Percentiles rank a stretch among this genome's conserved stretches.
phyloP scores from a whole-genome alignment of 2,888 invertebrate genomes.

The Megastigmus dorsalis region DNA sequence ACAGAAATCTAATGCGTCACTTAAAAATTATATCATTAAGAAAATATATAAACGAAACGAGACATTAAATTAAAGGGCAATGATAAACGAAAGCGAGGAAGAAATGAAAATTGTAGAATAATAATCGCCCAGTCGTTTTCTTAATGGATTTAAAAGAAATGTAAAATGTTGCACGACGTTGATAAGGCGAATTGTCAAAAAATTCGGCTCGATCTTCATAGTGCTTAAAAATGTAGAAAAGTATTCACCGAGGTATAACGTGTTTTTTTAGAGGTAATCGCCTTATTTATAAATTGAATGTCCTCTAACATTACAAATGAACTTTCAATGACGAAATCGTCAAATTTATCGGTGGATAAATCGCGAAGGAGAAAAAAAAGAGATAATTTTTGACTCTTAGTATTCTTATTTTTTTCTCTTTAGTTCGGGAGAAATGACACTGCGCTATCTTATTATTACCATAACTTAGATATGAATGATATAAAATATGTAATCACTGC shows the following conservation, averaged over 20 bases:
- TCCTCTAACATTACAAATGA: too few species aligned
- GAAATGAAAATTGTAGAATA: constrained; percentile 27
- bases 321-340: too few species aligned
- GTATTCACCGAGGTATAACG: constrained; percentile 9
- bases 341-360: too few species aligned
- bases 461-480: constrained; percentile 46
- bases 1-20: constrained; percentile 12
- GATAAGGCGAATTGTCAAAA: neutral
- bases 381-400: too few species aligned
- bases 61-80: neutral
- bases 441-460: constrained; percentile 42
- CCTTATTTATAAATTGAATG: too few species aligned
- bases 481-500: constrained; percentile 44
- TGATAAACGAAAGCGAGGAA: too few species aligned
- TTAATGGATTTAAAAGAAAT: constrained; percentile 13
- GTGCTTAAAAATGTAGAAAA: constrained; percentile 32
- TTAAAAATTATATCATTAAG: constrained; percentile 17
- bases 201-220: neutral
- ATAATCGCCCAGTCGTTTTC: constrained; percentile 5
- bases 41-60: constrained; percentile 3
- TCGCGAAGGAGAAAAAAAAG: too few species aligned
- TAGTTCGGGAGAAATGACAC: constrained; percentile 26
- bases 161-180: constrained; percentile 24
- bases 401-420: constrained; percentile 22
- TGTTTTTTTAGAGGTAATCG: too few species aligned